Conservation (phyloP, 2,113 vertebrate genomes). For the Heteronetta atricapilla region DNA sequence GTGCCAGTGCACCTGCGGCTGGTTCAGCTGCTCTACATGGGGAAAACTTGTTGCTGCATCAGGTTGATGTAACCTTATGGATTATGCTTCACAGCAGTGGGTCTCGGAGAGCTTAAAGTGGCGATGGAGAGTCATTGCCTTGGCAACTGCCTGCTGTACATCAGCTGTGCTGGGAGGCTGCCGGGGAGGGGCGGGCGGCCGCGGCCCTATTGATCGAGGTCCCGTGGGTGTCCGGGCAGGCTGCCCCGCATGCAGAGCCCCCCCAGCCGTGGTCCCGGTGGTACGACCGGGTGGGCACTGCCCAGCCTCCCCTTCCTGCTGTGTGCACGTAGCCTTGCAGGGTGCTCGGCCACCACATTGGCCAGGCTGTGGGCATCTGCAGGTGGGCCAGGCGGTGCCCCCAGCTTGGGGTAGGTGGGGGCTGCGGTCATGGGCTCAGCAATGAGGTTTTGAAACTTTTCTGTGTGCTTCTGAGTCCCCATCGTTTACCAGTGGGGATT, state of each 20-base stretch:
- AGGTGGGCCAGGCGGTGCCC: not conserved
- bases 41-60: not conserved
- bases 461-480: not conserved
- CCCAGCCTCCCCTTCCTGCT: not conserved
- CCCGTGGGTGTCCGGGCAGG: rapidly evolving
- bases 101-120: not conserved
- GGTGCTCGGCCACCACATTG: no score
- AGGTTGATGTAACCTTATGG: rapidly evolving
- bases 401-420: no score
- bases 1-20: no score
- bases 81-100: rapidly evolving
- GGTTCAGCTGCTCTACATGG: not conserved
- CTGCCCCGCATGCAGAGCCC: not conserved
- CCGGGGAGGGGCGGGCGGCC: not conserved
- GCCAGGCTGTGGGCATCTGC: not conserved
- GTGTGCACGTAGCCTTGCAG: no score
- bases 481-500: not conserved
- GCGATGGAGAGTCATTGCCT: conserved; percentile 44
- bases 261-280: no score
- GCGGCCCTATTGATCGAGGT: not conserved
- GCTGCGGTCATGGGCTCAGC: not conserved
- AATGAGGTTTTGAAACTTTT: not conserved
- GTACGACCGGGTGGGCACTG: no score
- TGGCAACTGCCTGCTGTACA: conserved; percentile 8
- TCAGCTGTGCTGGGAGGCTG: not conserved